Percentiles rank a stretch among this genome's conserved stretches.
phyloP scores from a whole-genome alignment of 2,113 vertebrate genomes.

The Macroglossus sobrinus region DNA sequence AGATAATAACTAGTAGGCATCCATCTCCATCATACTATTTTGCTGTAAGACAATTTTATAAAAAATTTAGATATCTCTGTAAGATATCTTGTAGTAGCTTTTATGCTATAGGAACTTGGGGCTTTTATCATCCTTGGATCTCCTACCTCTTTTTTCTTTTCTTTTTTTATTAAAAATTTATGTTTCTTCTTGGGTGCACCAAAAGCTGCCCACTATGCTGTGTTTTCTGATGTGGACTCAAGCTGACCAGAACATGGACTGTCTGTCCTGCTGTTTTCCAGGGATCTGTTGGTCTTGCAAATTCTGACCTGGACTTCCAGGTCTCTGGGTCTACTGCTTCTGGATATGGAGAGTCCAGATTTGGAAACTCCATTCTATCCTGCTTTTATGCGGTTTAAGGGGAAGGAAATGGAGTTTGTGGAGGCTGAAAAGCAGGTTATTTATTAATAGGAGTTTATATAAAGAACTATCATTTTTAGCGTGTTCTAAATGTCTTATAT shows the following conservation, averaged over 20 bases:
- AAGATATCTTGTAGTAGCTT: neutral
- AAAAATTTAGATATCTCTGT: neutral
- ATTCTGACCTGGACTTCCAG: constrained; percentile 39
- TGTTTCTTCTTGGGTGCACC: constrained; percentile 40
- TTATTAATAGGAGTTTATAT: constrained; percentile 75
- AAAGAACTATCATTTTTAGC: constrained; percentile 57
- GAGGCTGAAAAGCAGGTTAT: constrained; percentile 27
- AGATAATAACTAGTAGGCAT: neutral
- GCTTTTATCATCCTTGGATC: neutral
- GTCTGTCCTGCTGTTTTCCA: neutral
- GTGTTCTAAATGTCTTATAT: neutral
- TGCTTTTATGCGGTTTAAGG: neutral
- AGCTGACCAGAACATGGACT: neutral
- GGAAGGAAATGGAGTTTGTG: constrained; percentile 63
- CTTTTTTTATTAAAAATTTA: constrained; percentile 29
- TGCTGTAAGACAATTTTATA: neutral
- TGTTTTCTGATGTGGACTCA: neutral
- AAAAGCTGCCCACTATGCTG: neutral
- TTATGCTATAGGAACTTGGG: neutral
- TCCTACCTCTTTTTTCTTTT: neutral
- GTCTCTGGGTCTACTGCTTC: neutral
- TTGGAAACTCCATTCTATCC: neutral
- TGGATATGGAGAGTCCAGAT: neutral
- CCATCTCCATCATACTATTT: neutral
- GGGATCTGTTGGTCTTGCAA: neutral